Base-by-base conservation (phyloP, 2,797 vertebrate genomes). In the Parauchenoglanis punctatus region DNA sequence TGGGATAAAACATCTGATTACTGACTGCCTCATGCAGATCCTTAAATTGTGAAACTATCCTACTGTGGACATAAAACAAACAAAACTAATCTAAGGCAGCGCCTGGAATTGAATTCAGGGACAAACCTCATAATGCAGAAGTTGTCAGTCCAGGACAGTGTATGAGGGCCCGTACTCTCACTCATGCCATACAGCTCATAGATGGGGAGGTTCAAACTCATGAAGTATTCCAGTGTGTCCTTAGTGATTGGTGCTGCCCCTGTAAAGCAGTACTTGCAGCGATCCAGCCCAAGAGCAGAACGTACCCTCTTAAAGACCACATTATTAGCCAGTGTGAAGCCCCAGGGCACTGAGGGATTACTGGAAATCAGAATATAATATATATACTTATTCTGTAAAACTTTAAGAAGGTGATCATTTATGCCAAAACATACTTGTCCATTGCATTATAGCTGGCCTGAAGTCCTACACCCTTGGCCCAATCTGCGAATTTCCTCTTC, bases 171-270 rank as follows among this genome's bases (percentile, higher is more conserved):
- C 0, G 92, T 92, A 93, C 96, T 95, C 85, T 97, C 96, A 18
- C 96, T 97, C 96, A 97, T 97, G 85, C 96, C 96, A 0, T 97
- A 97, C 0, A 95, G 56, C 92, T 97, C 96, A 84, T 90, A 88
- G 83, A 97, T 0, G 0, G 94, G 94, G 8, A 96, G 92, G 90
- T 95, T 93, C 23, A 97, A 94, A 90, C 96, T 96, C 95, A 97
- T 94, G 92, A 97, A 97, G 92, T 95, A 97, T 23, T 97, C 95
- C 92, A 97, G 88, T 0, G 95, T 96, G 1, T 96, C 96, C 90
- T 94, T 96, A 76, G 95, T 95, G 90, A 96, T 96, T 58, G 96
- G 96, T 4, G 96, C 96, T 0, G 96, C 96, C 0, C 95, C 96
- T 0, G 95, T 95, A 70, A 91, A 93, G 91, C 92, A 95, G 0